Evolutionary conservation across 1,140 invertebrate genomes (phyloP).

Genomic region (Ectropis grisescens): DNA sequence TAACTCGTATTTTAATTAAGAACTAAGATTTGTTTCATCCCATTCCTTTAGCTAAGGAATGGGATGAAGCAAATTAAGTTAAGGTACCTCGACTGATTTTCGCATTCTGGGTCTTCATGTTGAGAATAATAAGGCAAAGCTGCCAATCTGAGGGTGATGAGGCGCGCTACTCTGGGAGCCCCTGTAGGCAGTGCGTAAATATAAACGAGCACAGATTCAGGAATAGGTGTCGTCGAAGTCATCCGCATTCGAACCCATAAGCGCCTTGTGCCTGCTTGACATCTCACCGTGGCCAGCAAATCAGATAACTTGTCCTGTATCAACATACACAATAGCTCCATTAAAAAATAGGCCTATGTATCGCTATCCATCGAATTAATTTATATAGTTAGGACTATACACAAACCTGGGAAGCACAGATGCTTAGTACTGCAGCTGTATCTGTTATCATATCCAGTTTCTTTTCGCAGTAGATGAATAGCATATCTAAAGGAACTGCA

Average conservation of each 20-base stretch:
- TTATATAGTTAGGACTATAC: too few relatives aligned
- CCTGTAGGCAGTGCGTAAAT: constrained; percentile 49
- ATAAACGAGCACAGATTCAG: constrained; percentile 28
- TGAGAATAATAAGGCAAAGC: constrained; percentile 44
- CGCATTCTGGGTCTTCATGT: constrained; percentile 29
- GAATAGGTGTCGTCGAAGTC: constrained; percentile 2
- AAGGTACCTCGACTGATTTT: constrained; percentile 20
- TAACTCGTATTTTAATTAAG: too few relatives aligned
- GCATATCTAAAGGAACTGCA: constrained; percentile 48
- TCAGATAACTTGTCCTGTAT: constrained; percentile 29
- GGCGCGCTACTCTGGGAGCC: constrained; percentile 47
- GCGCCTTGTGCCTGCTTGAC: constrained; percentile 51
- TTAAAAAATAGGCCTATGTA: too few relatives aligned
- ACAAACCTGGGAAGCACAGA: constrained; percentile 54
- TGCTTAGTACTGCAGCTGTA: constrained; percentile 44
- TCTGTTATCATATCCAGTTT: constrained; percentile 50
- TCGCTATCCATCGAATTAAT: too few relatives aligned
- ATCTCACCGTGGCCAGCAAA: constrained; percentile 48
- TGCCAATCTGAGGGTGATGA: constrained; percentile 36
- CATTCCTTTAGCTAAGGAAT: too few relatives aligned
- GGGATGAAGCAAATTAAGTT: background rate
- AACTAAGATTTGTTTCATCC: too few relatives aligned
- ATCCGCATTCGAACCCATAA: constrained; percentile 42
- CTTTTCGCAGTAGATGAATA: constrained; percentile 47
- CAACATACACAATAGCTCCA: too few relatives aligned